These are phyloP conservation scores for Vipera latastei DNA, from an alignment of 2,797 vertebrate genomes.

Conservation along the genomic window DNA sequence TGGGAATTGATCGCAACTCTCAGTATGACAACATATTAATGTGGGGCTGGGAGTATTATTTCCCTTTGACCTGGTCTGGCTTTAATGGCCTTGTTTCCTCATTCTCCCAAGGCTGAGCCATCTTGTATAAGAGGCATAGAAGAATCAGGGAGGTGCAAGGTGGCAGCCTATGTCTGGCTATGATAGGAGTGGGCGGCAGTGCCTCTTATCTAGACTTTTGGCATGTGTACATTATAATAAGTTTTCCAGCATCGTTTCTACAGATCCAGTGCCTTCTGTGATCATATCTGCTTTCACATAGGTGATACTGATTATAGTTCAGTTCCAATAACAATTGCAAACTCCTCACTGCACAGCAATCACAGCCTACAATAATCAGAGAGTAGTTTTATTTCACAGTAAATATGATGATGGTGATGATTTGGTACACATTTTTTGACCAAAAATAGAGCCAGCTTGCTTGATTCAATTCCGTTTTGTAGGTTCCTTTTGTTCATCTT, in stretches of 20 bases:
- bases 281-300: not conserved
- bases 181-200: not conserved
- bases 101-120: constrained; percentile 9
- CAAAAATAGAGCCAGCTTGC: not conserved
- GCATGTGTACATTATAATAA: not conserved
- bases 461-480: not conserved
- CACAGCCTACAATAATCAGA: not conserved
- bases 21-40: not conserved
- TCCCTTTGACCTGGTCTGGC: not conserved
- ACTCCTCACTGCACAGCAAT: not conserved
- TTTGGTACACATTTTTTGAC: not conserved
- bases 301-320: not conserved
- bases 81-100: not conserved
- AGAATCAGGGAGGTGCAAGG: not conserved
- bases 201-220: not conserved
- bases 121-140: not conserved
- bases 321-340: not conserved
- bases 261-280: not conserved
- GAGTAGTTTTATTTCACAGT: not conserved
- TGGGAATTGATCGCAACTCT: not conserved
- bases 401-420: not conserved
- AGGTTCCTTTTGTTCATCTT: not conserved
- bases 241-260: not conserved
- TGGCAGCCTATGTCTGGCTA: not conserved
- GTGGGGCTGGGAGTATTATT: not conserved